Base-by-base conservation (phyloP, 2,113 vertebrate species). In the Periophthalmus modestus region DNA sequence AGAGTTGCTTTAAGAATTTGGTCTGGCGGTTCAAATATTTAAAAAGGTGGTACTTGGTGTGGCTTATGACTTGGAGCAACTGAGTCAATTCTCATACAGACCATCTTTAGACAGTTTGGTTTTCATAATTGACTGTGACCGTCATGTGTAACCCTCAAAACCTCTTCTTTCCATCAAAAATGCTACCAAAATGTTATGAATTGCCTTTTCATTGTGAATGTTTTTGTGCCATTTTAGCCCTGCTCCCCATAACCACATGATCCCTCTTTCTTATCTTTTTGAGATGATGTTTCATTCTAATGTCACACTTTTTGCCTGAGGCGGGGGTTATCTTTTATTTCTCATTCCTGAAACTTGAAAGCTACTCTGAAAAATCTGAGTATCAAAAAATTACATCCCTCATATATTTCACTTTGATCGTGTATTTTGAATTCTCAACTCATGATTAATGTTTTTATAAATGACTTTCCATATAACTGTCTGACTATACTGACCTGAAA, bases 241-340 rank as follows among this genome's bases (percentile, higher is more conserved):
- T 48, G 47, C 28, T 71, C 57, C 66, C 21, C 59, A 23, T 48
- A 65, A 33, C 77, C 23, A 66, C 24, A 72, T 81, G 10, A 55
- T n/a, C 7, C 33, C 43, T 72, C 74, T 77, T 79, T 69, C 72
- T 55, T 34, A 58, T 82, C 61, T 57, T 33, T 72, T 67, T 3
- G n/a, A 36, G 62, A 78, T 69, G 55, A 77, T 57, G 69, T 54
- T 10, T 18, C 21, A 75, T 69, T 87, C 75, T 34, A 33, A 82
- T 90, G 83, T 91, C 82, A 84, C 69, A 68, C 36, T 24, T 19
- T 0, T 0, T 36, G 77, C 83, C 73, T 79, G 46, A 0, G 79
- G 74, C 80, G 75, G 24, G 68, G 19, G 13, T 0, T 6, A 7
- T 48, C 14, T 48, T 67, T 48, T 67, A 6, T 57, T 76, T 79